phyloP scores from a whole-genome alignment of 2,113 vertebrate species.

The Himantopus leucocephalus region DNA sequence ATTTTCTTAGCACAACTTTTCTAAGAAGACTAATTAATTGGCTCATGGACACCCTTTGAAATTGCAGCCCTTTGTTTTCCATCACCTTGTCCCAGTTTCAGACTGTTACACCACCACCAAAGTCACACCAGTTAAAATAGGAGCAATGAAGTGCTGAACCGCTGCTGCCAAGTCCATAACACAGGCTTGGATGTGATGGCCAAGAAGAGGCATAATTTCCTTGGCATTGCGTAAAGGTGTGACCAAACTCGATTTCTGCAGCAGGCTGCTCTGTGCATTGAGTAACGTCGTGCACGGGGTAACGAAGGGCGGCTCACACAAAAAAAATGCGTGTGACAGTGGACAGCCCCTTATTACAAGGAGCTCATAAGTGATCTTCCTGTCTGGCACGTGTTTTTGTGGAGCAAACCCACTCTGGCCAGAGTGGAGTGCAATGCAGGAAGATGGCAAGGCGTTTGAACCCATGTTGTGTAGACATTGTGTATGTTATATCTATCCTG shows the following conservation, averaged over 20 bases:
- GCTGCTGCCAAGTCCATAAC: not conserved
- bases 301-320: not conserved
- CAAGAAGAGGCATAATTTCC: not conserved
- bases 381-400: not conserved
- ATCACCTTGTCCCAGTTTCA: not conserved
- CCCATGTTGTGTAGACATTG: not conserved
- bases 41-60: not conserved
- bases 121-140: not conserved
- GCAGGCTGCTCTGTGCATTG: not conserved
- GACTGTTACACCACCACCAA: not conserved
- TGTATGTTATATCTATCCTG: not conserved
- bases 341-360: not conserved
- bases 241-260: not conserved
- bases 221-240: not conserved
- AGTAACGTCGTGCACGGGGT: not conserved
- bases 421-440: not conserved
- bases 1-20: not conserved
- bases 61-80: not conserved
- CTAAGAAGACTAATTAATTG: conserved; percentile 15
- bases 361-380: not conserved
- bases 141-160: not conserved
- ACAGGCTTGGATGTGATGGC: not conserved
- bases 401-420: not conserved
- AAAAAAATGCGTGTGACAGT: rapidly evolving
- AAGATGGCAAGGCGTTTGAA: not conserved